Base-by-base conservation (phyloP, 2,888 invertebrate genomes). In the Malachius bipustulatus region DNA sequence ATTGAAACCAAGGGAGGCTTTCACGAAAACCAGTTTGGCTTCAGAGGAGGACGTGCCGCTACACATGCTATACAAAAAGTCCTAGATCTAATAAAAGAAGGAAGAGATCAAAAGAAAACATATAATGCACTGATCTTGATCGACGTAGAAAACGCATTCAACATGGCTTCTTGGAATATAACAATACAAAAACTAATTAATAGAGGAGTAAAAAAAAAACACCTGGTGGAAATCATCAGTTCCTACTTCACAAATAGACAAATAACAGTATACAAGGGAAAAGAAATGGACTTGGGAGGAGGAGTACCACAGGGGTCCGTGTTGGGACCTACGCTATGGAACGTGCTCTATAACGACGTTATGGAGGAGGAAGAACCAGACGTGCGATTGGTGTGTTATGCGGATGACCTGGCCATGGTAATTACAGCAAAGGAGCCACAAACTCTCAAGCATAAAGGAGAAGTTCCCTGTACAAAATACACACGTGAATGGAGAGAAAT, bases 261-360 rank as follows among this genome's bases (percentile, higher is more conserved):
- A 8, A 13, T 28, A 3, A 37, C 32, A 3, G 10, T 30, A 3
- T 8, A 24, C 14, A 29, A 37, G 14, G 26, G 15, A 4, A 4
- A 16, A 3, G 6, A n/a, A 3, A 15, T 8, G 16, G 11, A 13
- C 2, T 16, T 37, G 4, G 16, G 11, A 2, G 32, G 29, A 2
- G 41, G 37, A 2, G 41, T 40, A 10, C 41, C 39, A 14, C 39
- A 40, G 32, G 37, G 41, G 2, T 41, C 36, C 13, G 39, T 41
- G 12, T 24, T 41, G 2, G 41, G 39, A 4, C 39, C 39, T 2
- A 28, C 32, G 2, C 29, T 41, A 14, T 36, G 36, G 36, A 41
- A 41, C 16, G 31, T 37, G 6, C 12, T 42, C n/a, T 42, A 40
- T 14, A 39, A 41, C 30, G 39, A 15, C n/a, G 14, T 41, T 3